Evolutionary conservation across 2,113 vertebrate species (phyloP).

Genomic region (Menura novaehollandiae): DNA sequence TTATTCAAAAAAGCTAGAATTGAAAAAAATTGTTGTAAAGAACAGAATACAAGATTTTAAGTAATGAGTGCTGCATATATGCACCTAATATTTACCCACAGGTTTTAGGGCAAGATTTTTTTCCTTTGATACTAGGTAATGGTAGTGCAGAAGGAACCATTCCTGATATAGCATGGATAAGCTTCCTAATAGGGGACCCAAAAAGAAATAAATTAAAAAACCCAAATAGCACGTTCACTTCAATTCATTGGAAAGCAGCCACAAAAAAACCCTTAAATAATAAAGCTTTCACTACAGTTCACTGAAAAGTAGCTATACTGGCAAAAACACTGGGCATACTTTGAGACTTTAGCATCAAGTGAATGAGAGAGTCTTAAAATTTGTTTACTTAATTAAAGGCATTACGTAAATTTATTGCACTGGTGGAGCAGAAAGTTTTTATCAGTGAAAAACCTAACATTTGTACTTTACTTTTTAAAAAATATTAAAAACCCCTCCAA

Average conservation of each 20-base stretch:
- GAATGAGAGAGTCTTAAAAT: neutral
- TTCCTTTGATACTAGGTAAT: neutral
- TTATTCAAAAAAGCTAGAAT: neutral
- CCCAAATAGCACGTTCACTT: neutral
- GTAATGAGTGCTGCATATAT: neutral
- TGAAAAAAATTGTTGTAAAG: neutral
- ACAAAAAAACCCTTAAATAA: neutral
- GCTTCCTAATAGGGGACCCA: rapidly evolving
- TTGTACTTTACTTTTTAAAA: neutral
- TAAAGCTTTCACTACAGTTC: neutral
- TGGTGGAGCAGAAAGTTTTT: neutral
- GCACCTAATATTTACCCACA: neutral
- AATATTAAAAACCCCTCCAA: neutral
- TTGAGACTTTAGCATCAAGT: neutral
- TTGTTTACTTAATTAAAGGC: neutral
- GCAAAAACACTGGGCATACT: neutral
- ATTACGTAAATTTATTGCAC: neutral
- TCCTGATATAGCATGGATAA: neutral
- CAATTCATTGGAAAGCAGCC: neutral
- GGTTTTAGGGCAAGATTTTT: neutral
- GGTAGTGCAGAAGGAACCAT: neutral
- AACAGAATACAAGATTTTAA: neutral
- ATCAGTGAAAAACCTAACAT: neutral
- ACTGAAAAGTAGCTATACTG: neutral
- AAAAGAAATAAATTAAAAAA: neutral